A percentile compares a stretch with the other conserved stretches of the same genome.
These are phyloP conservation scores for Labeo calbasu DNA, from an alignment of 2,797 vertebrate species.

Conservation along the genomic window DNA sequence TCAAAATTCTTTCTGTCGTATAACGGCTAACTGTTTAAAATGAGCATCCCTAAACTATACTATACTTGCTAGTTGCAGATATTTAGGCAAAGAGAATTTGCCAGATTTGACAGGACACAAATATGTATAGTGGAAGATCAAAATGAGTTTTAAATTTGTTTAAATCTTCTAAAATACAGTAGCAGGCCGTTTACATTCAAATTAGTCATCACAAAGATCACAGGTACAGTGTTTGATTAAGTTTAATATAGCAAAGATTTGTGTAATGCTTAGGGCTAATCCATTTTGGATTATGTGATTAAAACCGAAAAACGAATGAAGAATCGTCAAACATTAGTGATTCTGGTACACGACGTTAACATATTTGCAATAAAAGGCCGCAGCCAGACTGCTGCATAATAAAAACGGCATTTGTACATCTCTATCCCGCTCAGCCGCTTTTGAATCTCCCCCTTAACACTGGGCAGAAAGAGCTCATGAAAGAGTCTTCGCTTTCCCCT, in stretches of 20 bases:
- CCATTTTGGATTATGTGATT: background rate
- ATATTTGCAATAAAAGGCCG: constrained; percentile 68
- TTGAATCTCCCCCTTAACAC: constrained; percentile 74
- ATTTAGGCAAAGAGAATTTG: background rate
- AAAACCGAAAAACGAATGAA: background rate
- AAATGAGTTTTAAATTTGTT: background rate
- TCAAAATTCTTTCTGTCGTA: no score
- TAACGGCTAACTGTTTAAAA: no score
- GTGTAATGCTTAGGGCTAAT: constrained; percentile 25
- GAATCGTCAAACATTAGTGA: constrained; percentile 14
- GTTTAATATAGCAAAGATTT: background rate
- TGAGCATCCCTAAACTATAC: background rate
- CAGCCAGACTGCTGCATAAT: constrained; percentile 73
- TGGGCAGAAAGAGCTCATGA: constrained; percentile 79
- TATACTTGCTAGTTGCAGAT: background rate
- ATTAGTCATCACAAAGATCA: background rate
- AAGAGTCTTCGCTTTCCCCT: constrained; percentile 69
- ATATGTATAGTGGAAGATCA: background rate
- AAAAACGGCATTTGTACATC: constrained; percentile 68
- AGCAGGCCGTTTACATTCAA: background rate
- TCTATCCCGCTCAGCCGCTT: constrained; percentile 73
- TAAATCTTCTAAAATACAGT: background rate
- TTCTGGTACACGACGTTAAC: constrained; percentile 1
- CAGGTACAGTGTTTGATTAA: background rate
- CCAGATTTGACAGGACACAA: background rate